These are phyloP conservation scores for Oasisia sp. DNA, from an alignment of 2,888 invertebrate genomes.

Conservation along the genomic window DNA sequence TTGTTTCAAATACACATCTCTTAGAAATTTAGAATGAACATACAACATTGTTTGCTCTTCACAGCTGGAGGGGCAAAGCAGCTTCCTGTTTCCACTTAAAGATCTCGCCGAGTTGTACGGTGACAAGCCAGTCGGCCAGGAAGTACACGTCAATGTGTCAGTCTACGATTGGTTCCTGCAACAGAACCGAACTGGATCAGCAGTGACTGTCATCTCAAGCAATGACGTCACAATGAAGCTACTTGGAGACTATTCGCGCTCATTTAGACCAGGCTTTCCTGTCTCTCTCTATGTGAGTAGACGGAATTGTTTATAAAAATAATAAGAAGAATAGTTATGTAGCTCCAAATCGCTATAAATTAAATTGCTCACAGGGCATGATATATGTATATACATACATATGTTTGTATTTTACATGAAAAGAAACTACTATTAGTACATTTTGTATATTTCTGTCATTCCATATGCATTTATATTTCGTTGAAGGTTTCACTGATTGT, in stretches of 20 bases:
- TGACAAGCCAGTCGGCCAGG: constrained; percentile 44
- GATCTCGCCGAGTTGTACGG: constrained; percentile 71
- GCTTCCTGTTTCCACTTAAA: constrained; percentile 86
- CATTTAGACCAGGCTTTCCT: constrained; percentile 84
- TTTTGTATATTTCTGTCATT: no score
- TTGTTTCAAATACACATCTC: no score
- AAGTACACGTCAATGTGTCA: constrained; percentile 60
- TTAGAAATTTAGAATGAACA: background rate
- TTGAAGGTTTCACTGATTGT: no score
- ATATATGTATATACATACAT: no score
- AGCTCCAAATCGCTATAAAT: background rate
- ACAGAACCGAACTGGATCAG: constrained; percentile 75
- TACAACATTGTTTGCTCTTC: background rate
- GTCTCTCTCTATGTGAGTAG: constrained; percentile 24
- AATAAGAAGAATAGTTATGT: no score
- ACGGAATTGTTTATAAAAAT: background rate
- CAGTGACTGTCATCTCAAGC: constrained; percentile 87
- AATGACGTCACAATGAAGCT: constrained; percentile 85
- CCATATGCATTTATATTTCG: no score
- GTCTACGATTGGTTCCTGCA: constrained; percentile 63
- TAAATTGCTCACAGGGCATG: background rate
- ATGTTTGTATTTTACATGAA: no score
- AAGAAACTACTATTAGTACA: no score
- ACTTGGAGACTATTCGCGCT: constrained; percentile 89
- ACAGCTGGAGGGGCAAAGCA: constrained; percentile 75